Conservation (phyloP, 2,797 vertebrate genomes). For the Paguma larvata region DNA sequence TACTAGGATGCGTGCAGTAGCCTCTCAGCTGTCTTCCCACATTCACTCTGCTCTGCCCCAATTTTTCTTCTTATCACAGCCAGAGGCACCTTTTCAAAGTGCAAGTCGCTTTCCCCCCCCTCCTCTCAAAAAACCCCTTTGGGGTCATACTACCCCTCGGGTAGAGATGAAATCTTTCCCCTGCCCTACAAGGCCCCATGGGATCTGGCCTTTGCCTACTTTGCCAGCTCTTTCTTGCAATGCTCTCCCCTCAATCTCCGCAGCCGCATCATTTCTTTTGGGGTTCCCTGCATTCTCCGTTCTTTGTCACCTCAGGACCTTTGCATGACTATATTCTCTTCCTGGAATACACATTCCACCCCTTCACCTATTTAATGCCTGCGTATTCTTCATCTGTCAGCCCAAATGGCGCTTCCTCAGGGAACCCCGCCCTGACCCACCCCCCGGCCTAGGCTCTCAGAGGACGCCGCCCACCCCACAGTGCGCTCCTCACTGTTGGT, state of each 20-base stretch:
- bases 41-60: background rate
- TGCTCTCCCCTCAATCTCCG: no score
- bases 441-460: background rate
- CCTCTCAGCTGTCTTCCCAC: background rate
- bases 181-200: no score
- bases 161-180: background rate
- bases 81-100: slow-evolving; percentile 6
- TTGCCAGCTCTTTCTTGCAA: background rate
- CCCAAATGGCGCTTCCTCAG: background rate
- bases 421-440: background rate
- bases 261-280: background rate
- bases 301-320: background rate
- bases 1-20: background rate
- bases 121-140: background rate
- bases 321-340: background rate
- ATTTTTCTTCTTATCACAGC: background rate
- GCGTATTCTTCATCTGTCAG: background rate
- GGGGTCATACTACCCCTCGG: background rate
- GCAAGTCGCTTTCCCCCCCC: background rate
- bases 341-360: background rate
- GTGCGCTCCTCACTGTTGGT: background rate
- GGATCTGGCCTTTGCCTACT: background rate
- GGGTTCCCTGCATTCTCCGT: background rate
- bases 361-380: background rate
- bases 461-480: background rate